Percentiles rank a stretch among this genome's conserved stretches.
Conservation (phyloP, 1,140 invertebrate species). For the Apis florea region DNA sequence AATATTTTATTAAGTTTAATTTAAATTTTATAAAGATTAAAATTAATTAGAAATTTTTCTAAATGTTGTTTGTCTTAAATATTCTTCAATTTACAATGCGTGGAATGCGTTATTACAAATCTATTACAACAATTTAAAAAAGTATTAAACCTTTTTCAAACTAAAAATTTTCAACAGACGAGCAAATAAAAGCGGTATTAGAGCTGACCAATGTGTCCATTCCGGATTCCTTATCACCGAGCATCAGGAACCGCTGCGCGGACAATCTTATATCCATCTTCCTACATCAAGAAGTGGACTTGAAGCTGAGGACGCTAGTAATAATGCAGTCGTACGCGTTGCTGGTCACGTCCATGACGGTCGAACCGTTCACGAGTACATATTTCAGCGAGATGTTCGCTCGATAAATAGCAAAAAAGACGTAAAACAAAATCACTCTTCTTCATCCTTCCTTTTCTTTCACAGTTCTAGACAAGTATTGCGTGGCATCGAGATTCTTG, state of each 20-base stretch:
- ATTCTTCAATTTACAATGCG: no score
- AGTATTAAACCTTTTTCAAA: neutral
- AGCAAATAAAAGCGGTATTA: slow-evolving; percentile 48
- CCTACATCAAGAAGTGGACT: slow-evolving; percentile 26
- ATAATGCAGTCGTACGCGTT: slow-evolving; percentile 49
- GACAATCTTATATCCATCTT: slow-evolving; percentile 46
- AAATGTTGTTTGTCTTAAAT: no score
- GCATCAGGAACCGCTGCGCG: slow-evolving; percentile 37
- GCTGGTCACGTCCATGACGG: slow-evolving; percentile 31
- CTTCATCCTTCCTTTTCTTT: neutral
- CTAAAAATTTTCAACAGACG: slow-evolving; percentile 24
- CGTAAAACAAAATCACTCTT: neutral
- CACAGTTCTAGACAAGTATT: slow-evolving; percentile 48
- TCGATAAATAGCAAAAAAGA: neutral
- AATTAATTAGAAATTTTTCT: no score
- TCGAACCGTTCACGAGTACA: slow-evolving; percentile 33
- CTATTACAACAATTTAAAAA: no score
- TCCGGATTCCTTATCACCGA: slow-evolving; percentile 23
- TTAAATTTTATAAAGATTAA: no score
- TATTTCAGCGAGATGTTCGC: neutral
- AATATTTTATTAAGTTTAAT: no score
- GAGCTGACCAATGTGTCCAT: slow-evolving; percentile 50
- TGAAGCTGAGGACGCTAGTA: slow-evolving; percentile 38
- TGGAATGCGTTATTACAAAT: no score
- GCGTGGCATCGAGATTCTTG: slow-evolving; percentile 23